Percentiles rank a stretch among this genome's conserved stretches.
Evolutionary conservation across 2,888 invertebrate genomes (phyloP).

Genomic region (Timema podura): DNA sequence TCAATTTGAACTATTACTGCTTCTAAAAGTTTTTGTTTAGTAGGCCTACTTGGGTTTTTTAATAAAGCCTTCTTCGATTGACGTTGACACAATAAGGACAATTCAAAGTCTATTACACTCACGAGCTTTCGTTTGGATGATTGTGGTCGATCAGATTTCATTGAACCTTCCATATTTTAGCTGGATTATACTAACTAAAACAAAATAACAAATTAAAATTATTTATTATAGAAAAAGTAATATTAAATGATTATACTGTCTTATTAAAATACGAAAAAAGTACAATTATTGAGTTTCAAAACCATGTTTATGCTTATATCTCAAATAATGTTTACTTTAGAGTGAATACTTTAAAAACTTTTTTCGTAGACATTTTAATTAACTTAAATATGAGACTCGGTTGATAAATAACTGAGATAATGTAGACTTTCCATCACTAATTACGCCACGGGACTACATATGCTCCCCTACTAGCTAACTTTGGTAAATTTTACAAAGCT

Average conservation of each 20-base stretch:
- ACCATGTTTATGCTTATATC: too few relatives aligned
- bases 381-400: too few relatives aligned
- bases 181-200: background rate
- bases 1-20: background rate
- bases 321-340: too few relatives aligned
- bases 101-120: background rate
- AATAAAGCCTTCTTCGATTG: background rate
- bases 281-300: too few relatives aligned
- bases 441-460: too few relatives aligned
- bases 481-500: too few relatives aligned
- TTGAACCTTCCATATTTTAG: background rate
- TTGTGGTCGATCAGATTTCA: background rate
- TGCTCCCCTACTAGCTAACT: too few relatives aligned
- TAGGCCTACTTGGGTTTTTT: background rate
- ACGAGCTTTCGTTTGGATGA: background rate
- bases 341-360: too few relatives aligned
- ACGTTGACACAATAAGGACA: background rate
- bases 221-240: background rate
- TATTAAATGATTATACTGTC: background rate
- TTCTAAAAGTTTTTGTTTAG: background rate
- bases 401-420: too few relatives aligned
- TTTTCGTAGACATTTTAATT: too few relatives aligned
- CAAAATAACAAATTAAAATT: background rate
- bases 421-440: too few relatives aligned
- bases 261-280: too few relatives aligned